These are phyloP conservation scores for Agriopis leucophaearia DNA, from an alignment of 2,888 invertebrate species.

Conservation along the genomic window DNA sequence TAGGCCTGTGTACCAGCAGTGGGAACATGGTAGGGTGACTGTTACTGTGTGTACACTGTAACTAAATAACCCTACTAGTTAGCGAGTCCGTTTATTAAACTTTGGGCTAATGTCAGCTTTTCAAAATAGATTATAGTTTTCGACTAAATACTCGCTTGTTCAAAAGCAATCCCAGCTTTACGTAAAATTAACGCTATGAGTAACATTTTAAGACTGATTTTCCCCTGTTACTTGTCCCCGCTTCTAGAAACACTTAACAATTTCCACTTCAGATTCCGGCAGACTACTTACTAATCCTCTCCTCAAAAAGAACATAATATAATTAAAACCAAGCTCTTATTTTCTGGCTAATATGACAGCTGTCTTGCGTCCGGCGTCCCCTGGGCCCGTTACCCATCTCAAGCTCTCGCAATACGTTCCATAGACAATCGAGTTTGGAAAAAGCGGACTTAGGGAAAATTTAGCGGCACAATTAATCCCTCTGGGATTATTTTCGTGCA, in stretches of 20 bases:
- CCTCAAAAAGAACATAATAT: conserved; percentile 14
- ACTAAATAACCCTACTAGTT: too few species aligned
- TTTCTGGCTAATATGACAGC: conserved; percentile 37
- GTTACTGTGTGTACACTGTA: too few species aligned
- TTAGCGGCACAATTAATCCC: conserved; percentile 63
- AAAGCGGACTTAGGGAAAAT: conserved; percentile 57
- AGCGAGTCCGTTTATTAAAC: too few species aligned
- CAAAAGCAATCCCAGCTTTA: background rate
- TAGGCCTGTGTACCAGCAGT: too few species aligned
- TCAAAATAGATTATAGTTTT: too few species aligned
- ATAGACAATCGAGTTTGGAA: conserved; percentile 45
- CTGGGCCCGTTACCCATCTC: conserved; percentile 32
- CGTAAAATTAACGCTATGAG: background rate
- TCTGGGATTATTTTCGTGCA: conserved; percentile 59
- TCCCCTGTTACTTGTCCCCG: background rate
- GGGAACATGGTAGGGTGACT: too few species aligned
- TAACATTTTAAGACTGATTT: background rate
- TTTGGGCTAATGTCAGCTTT: too few species aligned
- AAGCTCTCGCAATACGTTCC: conserved; percentile 37
- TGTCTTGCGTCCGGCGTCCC: conserved; percentile 20
- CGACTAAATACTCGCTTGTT: background rate
- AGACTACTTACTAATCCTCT: conserved; percentile 13
- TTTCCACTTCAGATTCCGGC: background rate
- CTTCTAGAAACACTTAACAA: background rate
- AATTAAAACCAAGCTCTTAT: conserved; percentile 34